Evolutionary conservation across 2,888 invertebrate species (phyloP).

Genomic region (Galerucella nymphaeae): DNA sequence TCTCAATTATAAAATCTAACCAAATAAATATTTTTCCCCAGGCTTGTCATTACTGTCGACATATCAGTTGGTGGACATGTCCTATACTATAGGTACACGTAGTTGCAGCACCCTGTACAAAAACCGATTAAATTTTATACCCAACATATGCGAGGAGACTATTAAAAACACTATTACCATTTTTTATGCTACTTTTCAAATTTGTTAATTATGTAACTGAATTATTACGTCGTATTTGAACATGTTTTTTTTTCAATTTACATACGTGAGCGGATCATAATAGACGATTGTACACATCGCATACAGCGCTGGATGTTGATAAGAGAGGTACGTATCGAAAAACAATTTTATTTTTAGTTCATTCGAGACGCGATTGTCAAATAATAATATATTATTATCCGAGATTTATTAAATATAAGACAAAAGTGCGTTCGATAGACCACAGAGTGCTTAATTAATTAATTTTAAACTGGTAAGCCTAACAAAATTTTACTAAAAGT

Average conservation of each 20-base stretch:
- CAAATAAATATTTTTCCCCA: no score
- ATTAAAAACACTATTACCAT: neutral
- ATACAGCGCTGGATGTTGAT: slow-evolving; percentile 6
- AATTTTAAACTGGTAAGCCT: neutral
- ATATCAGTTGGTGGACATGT: no score
- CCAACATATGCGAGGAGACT: neutral
- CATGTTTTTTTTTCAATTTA: slow-evolving; percentile 15
- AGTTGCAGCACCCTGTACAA: neutral
- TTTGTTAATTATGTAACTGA: slow-evolving; percentile 15
- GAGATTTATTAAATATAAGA: no score
- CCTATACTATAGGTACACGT: no score
- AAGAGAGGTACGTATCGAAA: neutral
- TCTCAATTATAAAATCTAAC: no score
- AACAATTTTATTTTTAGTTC: neutral
- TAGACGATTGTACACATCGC: neutral
- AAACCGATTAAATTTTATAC: neutral
- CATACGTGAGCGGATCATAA: slow-evolving; percentile 1
- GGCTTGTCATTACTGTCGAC: no score
- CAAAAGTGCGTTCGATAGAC: no score
- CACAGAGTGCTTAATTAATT: neutral
- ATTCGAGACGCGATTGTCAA: neutral
- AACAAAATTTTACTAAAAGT: neutral
- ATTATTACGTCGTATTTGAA: slow-evolving; percentile 9
- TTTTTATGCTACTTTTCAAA: slow-evolving; percentile 3
- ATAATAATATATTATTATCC: neutral